Conservation (phyloP, 1,140 invertebrate genomes). For the Ylistrum balloti region DNA sequence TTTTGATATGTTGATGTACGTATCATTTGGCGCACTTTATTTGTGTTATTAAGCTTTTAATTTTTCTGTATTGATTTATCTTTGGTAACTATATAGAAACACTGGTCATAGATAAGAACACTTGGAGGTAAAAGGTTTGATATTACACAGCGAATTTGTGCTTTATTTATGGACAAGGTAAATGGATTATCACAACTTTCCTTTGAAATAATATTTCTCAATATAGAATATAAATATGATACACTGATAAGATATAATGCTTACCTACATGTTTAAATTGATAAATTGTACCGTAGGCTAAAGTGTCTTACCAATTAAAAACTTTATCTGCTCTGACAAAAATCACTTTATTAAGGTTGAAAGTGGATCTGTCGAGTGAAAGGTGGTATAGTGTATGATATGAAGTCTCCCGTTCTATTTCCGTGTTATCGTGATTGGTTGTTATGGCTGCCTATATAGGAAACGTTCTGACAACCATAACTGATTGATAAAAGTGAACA, state of each 20-base stretch:
- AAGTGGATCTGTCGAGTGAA: neutral
- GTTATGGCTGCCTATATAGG: neutral
- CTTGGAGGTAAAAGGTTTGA: neutral
- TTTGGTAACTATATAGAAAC: neutral
- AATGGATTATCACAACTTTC: neutral
- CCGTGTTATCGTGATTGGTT: neutral
- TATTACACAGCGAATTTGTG: neutral
- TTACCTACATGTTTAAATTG: neutral
- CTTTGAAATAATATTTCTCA: constrained; percentile 5
- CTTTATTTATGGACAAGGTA: neutral
- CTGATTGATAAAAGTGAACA: neutral
- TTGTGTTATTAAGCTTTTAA: neutral
- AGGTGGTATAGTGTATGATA: neutral
- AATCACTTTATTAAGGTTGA: neutral
- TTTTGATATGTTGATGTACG: no score
- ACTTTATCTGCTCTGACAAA: neutral
- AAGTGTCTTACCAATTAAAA: constrained; percentile 12
- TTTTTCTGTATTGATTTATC: neutral
- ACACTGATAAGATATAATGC: neutral
- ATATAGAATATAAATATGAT: neutral
- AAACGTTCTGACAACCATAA: neutral
- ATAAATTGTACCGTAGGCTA: neutral
- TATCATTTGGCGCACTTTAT: no score
- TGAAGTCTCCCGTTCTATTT: neutral
- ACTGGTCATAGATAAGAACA: neutral